Evolutionary conservation across 2,888 invertebrate genomes (phyloP).

Genomic region (Ormia ochracea): DNA sequence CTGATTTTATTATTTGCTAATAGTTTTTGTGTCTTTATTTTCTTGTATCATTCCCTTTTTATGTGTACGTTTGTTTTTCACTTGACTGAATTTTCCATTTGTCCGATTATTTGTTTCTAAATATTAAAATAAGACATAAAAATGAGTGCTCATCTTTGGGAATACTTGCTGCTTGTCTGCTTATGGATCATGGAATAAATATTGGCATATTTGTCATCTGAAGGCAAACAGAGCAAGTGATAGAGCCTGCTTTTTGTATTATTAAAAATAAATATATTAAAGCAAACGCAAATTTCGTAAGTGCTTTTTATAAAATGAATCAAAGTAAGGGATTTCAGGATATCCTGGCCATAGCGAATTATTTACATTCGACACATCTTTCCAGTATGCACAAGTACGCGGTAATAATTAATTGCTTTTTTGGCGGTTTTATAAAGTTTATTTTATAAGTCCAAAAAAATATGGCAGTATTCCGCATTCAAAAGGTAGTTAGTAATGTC

Average conservation of each 20-base stretch:
- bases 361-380: no score
- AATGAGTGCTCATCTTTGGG: neutral
- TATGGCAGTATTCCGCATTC: no score
- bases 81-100: constrained; percentile 57
- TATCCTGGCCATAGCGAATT: no score
- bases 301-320: no score
- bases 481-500: no score
- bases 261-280: constrained; percentile 8
- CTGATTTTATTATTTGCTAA: constrained; percentile 25
- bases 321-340: no score
- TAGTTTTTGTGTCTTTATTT: constrained; percentile 18
- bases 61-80: constrained; percentile 59
- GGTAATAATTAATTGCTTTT: no score
- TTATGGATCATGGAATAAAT: neutral
- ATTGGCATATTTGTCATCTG: constrained; percentile 10
- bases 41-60: constrained; percentile 30
- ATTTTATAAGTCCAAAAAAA: no score
- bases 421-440: no score
- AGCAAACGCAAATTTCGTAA: no score
- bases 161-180: neutral
- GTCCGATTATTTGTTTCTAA: constrained; percentile 28
- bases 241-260: neutral
- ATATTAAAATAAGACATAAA: constrained; percentile 30
- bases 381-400: no score
- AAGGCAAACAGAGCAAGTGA: constrained; percentile 6